Evolutionary conservation across 2,888 invertebrate species (phyloP), one percentile per base, ranked within the genome.

Genomic region (Myopa testacea): DNA sequence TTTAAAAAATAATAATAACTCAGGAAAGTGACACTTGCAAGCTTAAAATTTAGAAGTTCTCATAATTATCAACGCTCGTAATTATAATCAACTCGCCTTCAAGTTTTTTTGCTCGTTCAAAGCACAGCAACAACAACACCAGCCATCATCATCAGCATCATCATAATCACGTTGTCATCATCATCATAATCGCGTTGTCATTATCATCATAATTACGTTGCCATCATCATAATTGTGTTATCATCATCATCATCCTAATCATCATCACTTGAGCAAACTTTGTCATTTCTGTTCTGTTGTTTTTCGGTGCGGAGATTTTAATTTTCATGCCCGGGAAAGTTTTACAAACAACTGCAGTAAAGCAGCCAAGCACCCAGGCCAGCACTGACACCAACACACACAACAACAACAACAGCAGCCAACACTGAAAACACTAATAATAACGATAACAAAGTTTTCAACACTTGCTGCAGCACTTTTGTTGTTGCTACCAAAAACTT

Each of bases 241-340:
- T 10, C 45, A 45, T 8, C 45, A 3, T 45, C 45, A 45, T 19
- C n/a, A 45, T 8, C 40, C 16, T 6, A 40, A 68, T 19, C 68
- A 45, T 14, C 70, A 52, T 26, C 50, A 16, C 4, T n/a, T n/a
- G 14, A 70, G 52, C 26, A 70, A 70, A 70, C 34, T 70, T 70
- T 55, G 70, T 55, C 55, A 55, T n/a, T 45, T 55, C 55, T 55
- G 55, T 55, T 55, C 34, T 70, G 70, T 70, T 34, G 50, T 14
- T 40, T 45, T 50, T 45, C 45, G 45, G 16, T 16, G 37, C 26
- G 16, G 70, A 55, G 70, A 70, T 70, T 52, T 70, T 52, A 50
- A 52, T 70, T 50, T 70, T 70, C 19, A 26, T 52, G 52, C 70
- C 34, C 50, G 6, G 69, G 19, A 52, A 70, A 70, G 52, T 70